A percentile compares a stretch with the other conserved stretches of the same genome.
Conservation (phyloP, 2,113 vertebrate genomes). For the Ornithorhynchus anatinus region DNA sequence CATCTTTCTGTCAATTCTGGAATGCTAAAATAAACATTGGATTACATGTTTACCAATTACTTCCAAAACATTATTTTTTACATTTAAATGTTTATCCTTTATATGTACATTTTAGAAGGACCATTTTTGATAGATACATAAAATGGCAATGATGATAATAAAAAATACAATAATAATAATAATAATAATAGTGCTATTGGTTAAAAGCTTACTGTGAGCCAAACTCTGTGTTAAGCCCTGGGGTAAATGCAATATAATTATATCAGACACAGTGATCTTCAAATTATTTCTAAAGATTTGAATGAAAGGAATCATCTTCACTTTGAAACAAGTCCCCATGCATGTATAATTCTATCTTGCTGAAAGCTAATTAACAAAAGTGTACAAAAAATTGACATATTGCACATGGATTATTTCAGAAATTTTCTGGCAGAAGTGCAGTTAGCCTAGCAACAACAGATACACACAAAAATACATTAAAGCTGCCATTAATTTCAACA, state of each 20-base stretch:
- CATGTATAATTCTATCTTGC: neutral
- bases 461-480: neutral
- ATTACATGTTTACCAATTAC: neutral
- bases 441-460: neutral
- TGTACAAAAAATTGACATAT: neutral
- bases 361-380: constrained; percentile 3
- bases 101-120: neutral
- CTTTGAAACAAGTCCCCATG: neutral
- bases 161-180: too few relatives aligned
- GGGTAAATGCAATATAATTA: too few relatives aligned
- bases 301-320: neutral
- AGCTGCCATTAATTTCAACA: neutral
- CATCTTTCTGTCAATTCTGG: neutral
- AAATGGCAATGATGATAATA: neutral
- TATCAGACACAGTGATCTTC: too few relatives aligned
- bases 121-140: neutral
- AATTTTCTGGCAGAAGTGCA: neutral
- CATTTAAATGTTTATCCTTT: constrained; percentile 1
- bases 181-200: too few relatives aligned
- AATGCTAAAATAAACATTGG: neutral
- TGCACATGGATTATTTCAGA: neutral
- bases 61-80: neutral
- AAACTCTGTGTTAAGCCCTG: too few relatives aligned
- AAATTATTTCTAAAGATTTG: neutral
- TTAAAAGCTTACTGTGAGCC: too few relatives aligned